These are phyloP conservation scores for Drosophila funebris DNA, from an alignment of 1,140 invertebrate species.

Conservation along the genomic window DNA sequence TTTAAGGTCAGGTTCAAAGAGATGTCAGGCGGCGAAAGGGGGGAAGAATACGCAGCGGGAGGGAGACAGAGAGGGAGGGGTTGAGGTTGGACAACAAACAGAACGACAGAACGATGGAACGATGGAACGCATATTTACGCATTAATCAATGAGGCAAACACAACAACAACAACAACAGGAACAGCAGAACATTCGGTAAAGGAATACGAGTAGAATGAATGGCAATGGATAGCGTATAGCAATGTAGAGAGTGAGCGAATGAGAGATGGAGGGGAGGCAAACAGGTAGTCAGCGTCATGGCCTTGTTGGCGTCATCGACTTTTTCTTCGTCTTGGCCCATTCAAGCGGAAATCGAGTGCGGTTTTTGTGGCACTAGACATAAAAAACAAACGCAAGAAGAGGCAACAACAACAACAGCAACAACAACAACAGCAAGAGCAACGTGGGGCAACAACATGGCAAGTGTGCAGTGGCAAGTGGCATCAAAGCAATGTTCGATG, in stretches of 20 bases:
- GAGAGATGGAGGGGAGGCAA: not conserved
- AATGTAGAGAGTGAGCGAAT: not conserved
- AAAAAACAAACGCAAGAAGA: constrained; percentile 45
- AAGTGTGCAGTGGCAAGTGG: constrained; percentile 18
- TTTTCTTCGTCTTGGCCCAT: too few species aligned
- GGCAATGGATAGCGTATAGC: constrained; percentile 21
- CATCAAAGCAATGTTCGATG: constrained; percentile 31
- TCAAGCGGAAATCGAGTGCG: constrained; percentile 64
- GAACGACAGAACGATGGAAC: constrained; percentile 40
- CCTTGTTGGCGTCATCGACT: constrained; percentile 15
- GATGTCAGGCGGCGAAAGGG: not conserved
- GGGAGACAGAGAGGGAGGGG: constrained; percentile 15
- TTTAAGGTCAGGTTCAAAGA: constrained; percentile 7
- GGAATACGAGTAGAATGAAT: constrained; percentile 30
- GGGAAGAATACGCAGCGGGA: not conserved
- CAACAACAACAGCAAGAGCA: not conserved
- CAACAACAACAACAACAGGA: constrained; percentile 16
- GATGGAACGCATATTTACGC: constrained; percentile 72
- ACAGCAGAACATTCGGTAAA: constrained; percentile 17
- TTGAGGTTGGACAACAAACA: constrained; percentile 51
- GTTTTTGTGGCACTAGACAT: constrained; percentile 51
- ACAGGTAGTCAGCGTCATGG: constrained; percentile 40
- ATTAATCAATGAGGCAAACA: constrained; percentile 75
- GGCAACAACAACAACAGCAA: not conserved
- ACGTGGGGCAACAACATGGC: not conserved